A percentile compares a stretch with the other conserved stretches of the same genome.
phyloP scores from a whole-genome alignment of 2,113 vertebrate species.

The Falcunculus frontatus region DNA sequence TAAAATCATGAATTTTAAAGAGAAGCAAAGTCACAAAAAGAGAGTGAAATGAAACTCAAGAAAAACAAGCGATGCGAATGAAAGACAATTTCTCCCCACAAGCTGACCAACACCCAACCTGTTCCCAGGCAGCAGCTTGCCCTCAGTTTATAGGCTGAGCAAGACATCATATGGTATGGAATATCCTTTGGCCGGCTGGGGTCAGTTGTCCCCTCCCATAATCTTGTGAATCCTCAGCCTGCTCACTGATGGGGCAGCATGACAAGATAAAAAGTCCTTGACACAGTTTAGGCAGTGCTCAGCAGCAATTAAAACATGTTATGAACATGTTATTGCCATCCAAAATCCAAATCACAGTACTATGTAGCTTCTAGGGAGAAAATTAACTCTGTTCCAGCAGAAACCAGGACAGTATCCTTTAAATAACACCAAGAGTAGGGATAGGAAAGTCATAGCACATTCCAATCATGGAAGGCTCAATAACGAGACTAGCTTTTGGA shows the following conservation, averaged over 20 bases:
- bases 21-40: neutral
- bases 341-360: neutral
- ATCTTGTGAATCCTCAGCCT: neutral
- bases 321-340: neutral
- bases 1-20: neutral
- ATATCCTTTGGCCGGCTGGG: neutral
- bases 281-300: neutral
- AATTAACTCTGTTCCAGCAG: neutral
- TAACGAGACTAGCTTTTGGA: neutral
- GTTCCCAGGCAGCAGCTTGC: neutral
- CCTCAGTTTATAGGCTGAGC: neutral
- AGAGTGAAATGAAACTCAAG: neutral
- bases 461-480: neutral
- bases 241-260: neutral
- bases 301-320: neutral
- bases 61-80: accelerated
- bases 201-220: neutral
- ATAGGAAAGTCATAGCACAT: neutral
- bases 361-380: neutral
- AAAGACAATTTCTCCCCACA: neutral
- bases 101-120: too few species aligned
- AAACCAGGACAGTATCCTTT: neutral
- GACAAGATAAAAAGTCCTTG: neutral
- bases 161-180: neutral
- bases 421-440: neutral